phyloP scores from a whole-genome alignment of 2,888 invertebrate species.

The Drosophila paranaensis region DNA sequence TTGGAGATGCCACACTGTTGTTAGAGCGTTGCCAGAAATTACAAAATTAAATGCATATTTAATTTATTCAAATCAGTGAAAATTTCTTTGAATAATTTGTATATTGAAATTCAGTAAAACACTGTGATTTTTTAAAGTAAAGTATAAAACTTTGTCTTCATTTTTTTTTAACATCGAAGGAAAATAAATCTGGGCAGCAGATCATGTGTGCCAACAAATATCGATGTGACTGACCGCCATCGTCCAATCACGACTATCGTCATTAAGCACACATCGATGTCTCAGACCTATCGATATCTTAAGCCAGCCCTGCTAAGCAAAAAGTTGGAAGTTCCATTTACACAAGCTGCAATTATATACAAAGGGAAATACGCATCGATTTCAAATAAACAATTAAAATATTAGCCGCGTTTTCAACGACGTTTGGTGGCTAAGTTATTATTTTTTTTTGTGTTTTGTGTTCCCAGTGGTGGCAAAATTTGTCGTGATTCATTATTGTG shows the following conservation, averaged over 20 bases:
- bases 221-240: conserved; percentile 3
- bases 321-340: conserved; percentile 4
- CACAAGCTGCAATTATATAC: conserved; percentile 39
- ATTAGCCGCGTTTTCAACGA: conserved; percentile 45
- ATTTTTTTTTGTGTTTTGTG: conserved; percentile 43
- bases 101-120: background rate
- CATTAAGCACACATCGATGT: conserved; percentile 1
- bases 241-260: background rate
- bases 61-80: background rate
- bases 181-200: background rate
- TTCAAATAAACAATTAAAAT: conserved; percentile 37
- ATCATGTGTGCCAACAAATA: background rate
- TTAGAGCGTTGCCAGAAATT: conserved; percentile 12
- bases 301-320: conserved; percentile 14
- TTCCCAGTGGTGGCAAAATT: conserved; percentile 29
- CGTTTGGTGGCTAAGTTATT: conserved; percentile 46
- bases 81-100: background rate
- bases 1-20: conserved; percentile 8
- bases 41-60: background rate
- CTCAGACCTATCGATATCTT: conserved; percentile 15
- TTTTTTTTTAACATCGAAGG: background rate
- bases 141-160: too few relatives aligned
- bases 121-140: background rate
- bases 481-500: conserved; percentile 20
- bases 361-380: conserved; percentile 30